Evolutionary conservation across 2,888 invertebrate species (phyloP).

Genomic region (Parascotia fuliginaria): DNA sequence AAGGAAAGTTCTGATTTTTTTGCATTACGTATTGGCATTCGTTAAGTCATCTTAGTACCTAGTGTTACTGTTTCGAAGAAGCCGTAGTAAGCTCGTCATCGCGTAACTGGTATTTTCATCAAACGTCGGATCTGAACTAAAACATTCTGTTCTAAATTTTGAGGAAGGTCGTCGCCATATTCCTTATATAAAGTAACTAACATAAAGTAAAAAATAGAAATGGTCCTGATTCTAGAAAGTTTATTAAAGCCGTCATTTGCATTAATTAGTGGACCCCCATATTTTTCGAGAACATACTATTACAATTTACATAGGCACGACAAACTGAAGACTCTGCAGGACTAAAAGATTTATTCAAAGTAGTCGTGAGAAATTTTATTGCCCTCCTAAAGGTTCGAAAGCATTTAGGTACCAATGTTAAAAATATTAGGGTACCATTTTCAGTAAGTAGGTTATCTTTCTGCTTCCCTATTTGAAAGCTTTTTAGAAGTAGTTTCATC

Average conservation of each 20-base stretch:
- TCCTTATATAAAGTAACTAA: too few relatives aligned
- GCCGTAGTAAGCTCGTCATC: too few relatives aligned
- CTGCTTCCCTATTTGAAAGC: slow-evolving; percentile 27
- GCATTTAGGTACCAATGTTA: slow-evolving; percentile 46
- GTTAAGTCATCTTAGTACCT: too few relatives aligned
- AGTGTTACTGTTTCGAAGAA: too few relatives aligned
- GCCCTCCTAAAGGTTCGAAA: slow-evolving; percentile 50
- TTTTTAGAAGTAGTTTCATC: too few relatives aligned
- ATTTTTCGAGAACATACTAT: slow-evolving; percentile 65
- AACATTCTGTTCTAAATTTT: too few relatives aligned
- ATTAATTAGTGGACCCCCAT: slow-evolving; percentile 24
- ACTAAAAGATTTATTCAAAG: slow-evolving; percentile 83
- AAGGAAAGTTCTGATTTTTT: too few relatives aligned
- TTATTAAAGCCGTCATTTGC: slow-evolving; percentile 15
- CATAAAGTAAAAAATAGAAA: too few relatives aligned
- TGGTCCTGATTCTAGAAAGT: neutral
- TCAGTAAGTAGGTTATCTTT: slow-evolving; percentile 61
- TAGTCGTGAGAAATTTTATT: slow-evolving; percentile 67
- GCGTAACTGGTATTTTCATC: too few relatives aligned
- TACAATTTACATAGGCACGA: slow-evolving; percentile 79
- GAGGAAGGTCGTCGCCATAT: too few relatives aligned
- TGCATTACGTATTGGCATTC: too few relatives aligned
- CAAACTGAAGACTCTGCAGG: slow-evolving; percentile 67
- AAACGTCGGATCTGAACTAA: too few relatives aligned
- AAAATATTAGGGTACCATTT: slow-evolving; percentile 58